Evolutionary conservation across 1,140 invertebrate species (phyloP).

Genomic region (Drosophila ercepeae): DNA sequence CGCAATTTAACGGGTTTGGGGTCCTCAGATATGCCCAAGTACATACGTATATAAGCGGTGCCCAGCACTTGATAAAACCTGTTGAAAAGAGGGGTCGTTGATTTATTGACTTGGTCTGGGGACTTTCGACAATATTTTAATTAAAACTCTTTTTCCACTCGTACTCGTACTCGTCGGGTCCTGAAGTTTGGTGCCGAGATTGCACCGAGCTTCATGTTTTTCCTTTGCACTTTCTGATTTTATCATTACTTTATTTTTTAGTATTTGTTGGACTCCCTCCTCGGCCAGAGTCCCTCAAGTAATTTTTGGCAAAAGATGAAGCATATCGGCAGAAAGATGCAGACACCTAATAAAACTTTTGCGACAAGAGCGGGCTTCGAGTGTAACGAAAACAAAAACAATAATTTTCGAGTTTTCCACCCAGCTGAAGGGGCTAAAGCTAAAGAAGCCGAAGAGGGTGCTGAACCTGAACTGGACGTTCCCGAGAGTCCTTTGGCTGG

Average conservation of each 20-base stretch:
- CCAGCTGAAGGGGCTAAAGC: no score
- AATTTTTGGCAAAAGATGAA: slow-evolving; percentile 64
- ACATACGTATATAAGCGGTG: slow-evolving; percentile 27
- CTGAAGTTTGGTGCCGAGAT: slow-evolving; percentile 3
- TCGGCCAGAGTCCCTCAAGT: slow-evolving; percentile 61
- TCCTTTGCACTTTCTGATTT: slow-evolving; percentile 6
- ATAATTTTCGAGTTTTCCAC: slow-evolving; percentile 69
- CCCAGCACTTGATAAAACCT: slow-evolving; percentile 66
- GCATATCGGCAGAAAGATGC: slow-evolving; percentile 72
- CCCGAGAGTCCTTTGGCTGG: slow-evolving; percentile 5
- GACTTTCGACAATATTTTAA: slow-evolving; percentile 69
- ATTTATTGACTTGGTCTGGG: slow-evolving; percentile 61
- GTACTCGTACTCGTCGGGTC: slow-evolving; percentile 20
- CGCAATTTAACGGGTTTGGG: slow-evolving; percentile 14
- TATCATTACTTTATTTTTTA: slow-evolving; percentile 17
- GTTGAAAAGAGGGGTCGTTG: slow-evolving; percentile 67
- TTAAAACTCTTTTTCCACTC: slow-evolving; percentile 63
- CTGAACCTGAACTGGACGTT: slow-evolving; percentile 15
- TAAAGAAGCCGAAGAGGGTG: neutral
- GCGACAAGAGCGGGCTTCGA: slow-evolving; percentile 68
- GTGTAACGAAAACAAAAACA: slow-evolving; percentile 81
- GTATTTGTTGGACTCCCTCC: slow-evolving; percentile 29
- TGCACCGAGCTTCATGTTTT: slow-evolving; percentile 6
- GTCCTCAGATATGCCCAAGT: neutral
- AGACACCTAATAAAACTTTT: slow-evolving; percentile 83